Evolutionary conservation across 2,888 invertebrate species (phyloP), one percentile per base, ranked within the genome.

Genomic region (Cephus nigrinus): DNA sequence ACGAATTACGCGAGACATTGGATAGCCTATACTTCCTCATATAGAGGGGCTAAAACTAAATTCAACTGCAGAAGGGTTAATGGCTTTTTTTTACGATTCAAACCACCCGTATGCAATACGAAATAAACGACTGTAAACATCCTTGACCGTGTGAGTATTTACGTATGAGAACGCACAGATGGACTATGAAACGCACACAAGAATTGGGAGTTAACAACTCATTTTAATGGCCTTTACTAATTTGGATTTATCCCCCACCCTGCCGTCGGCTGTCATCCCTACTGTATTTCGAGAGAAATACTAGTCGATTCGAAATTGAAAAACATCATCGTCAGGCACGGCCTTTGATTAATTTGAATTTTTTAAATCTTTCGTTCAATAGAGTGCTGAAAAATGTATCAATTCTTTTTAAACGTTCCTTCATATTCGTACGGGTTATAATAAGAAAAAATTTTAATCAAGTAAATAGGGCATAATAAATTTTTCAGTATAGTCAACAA

Each of bases 201-300:
- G 75, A 74, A 69, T 79, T 76, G 69, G 79, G 81, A 84, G 82
- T 84, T 84, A 83, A 84, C 84, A 84, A 84, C 82, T 84, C 83
- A 84, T 84, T 84, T 84, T 84, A 84, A 83, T 84, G 84, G 83
- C 82, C 79, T 84, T 84, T 83, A 79, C 84, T 83, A 83, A 84
- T 84, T 84, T 81, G 82, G 80, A 84, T 84, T 83, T 84, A 83
- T 83, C 79, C 82, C 80, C 80, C 78, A 74, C 73, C 73, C 78
- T 77, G 74, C 77, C 74, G 74, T 23, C 74, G 35, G 74, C 74
- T 73, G 74, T 73, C 74, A 73, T 34, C n/a, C 31, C 35, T 73
- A 34, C 12, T 32, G 34, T 30, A 34, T 34, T 32, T n/a, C 74
- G 34, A 33, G 35, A 34, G 30, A 34, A 34, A 73, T 35, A 73